These are phyloP conservation scores for Mormyrus proboscirostris DNA, from an alignment of 2,797 vertebrate genomes.

Conservation along the genomic window DNA sequence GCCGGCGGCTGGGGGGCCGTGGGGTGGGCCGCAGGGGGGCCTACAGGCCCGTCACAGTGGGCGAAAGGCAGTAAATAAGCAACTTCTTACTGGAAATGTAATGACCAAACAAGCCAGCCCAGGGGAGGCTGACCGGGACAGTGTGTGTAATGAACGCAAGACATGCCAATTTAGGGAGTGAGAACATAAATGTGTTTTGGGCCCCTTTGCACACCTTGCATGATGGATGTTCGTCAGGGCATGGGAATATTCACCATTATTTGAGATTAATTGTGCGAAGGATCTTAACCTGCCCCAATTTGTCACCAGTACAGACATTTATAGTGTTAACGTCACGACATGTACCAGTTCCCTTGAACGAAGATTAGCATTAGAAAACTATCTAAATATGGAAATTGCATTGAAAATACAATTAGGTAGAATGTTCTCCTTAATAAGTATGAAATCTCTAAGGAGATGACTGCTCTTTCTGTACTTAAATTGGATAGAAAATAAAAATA, in stretches of 20 bases:
- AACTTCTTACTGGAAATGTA: slow-evolving; percentile 46
- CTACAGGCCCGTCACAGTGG: not conserved
- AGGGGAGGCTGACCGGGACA: slow-evolving; percentile 33
- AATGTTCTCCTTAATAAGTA: slow-evolving; percentile 17
- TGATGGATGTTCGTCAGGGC: not conserved
- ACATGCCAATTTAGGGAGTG: not conserved
- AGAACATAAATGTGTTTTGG: not conserved
- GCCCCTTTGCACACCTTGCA: not conserved
- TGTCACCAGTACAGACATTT: not conserved
- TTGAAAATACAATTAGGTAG: not conserved
- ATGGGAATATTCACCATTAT: not conserved
- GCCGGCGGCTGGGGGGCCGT: not conserved
- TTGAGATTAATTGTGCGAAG: not conserved
- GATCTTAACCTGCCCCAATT: not conserved
- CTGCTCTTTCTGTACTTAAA: not conserved
- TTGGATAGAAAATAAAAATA: not conserved
- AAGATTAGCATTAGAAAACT: slow-evolving; percentile 3
- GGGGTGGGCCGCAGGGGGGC: not conserved
- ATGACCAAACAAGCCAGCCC: slow-evolving; percentile 35
- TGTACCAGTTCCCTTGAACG: not conserved
- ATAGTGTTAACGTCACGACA: not conserved
- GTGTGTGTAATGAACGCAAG: not conserved
- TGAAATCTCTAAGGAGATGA: slow-evolving; percentile 5
- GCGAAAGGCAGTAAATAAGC: slow-evolving; percentile 44
- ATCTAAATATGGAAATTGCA: slow-evolving; percentile 7